These are phyloP conservation scores for Synanthedon andrenaeformis DNA, from an alignment of 2,888 invertebrate genomes.

Conservation along the genomic window DNA sequence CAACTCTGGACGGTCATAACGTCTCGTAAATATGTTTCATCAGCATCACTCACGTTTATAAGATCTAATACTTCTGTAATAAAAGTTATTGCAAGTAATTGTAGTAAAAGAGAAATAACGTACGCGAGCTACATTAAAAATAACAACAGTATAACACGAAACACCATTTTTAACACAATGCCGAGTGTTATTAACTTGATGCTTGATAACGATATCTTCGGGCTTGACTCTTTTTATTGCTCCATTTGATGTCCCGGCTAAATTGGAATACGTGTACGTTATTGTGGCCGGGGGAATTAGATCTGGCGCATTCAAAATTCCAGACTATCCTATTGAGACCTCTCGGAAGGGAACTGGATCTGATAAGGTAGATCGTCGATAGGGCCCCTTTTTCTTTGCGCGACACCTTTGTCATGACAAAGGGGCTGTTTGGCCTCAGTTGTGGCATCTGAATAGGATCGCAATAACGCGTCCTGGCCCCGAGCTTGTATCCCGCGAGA, in stretches of 20 bases:
- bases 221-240: constrained; percentile 31
- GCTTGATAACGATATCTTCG: constrained; percentile 37
- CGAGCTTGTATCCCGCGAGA: constrained; percentile 64
- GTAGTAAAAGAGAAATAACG: neutral
- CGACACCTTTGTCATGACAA: constrained; percentile 71
- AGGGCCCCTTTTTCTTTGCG: constrained; percentile 66
- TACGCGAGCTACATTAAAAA: constrained; percentile 12
- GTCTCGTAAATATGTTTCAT: neutral
- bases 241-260: constrained; percentile 39
- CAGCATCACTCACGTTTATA: neutral
- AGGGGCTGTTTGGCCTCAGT: constrained; percentile 64
- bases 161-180: constrained; percentile 20
- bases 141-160: constrained; percentile 21
- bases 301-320: constrained; percentile 59
- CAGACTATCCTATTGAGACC: constrained; percentile 64
- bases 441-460: constrained; percentile 67
- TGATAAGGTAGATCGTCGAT: constrained; percentile 68
- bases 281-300: constrained; percentile 64
- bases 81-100: neutral
- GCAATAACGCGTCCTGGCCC: constrained; percentile 64
- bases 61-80: neutral
- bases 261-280: constrained; percentile 56
- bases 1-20: neutral
- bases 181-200: constrained; percentile 26
- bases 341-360: constrained; percentile 67